These are phyloP conservation scores for Geotrypetes seraphini DNA, from an alignment of 2,797 vertebrate species.

Conservation along the genomic window DNA sequence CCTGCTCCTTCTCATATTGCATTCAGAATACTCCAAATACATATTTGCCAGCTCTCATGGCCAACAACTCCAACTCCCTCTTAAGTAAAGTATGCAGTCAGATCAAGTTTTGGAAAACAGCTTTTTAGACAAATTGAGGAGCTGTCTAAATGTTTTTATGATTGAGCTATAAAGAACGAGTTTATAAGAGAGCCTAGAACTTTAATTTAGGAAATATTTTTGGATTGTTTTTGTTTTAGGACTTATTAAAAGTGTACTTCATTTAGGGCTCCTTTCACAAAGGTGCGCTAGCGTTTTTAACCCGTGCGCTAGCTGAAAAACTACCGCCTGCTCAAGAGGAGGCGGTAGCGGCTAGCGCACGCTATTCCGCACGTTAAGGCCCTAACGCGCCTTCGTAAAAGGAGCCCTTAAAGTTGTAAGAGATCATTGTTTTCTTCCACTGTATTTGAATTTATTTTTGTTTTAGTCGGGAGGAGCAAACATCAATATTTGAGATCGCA, in stretches of 20 bases:
- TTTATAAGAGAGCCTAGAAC: slow-evolving; percentile 15
- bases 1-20: slow-evolving; percentile 82
- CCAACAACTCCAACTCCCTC: slow-evolving; percentile 64
- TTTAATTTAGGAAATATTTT: slow-evolving; percentile 11
- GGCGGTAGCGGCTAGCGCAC: too few relatives aligned
- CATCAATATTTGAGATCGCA: slow-evolving; percentile 7
- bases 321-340: too few relatives aligned
- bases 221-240: slow-evolving; percentile 10
- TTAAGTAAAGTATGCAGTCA: slow-evolving; percentile 55
- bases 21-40: slow-evolving; percentile 93
- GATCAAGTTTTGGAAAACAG: slow-evolving; percentile 23
- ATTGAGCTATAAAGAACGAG: slow-evolving; percentile 13
- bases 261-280: too few relatives aligned
- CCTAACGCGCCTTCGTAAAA: too few relatives aligned
- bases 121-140: slow-evolving; percentile 27
- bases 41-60: slow-evolving; percentile 99
- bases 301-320: too few relatives aligned
- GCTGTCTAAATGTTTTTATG: too few relatives aligned
- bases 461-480: too few relatives aligned
- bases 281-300: too few relatives aligned
- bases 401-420: background rate
- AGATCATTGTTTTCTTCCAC: slow-evolving; percentile 12
- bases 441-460: background rate
- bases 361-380: too few relatives aligned
- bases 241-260: slow-evolving; percentile 9